Evolutionary conservation across 2,113 vertebrate genomes (phyloP).

Genomic region (Mesoclemmys tuberculata): DNA sequence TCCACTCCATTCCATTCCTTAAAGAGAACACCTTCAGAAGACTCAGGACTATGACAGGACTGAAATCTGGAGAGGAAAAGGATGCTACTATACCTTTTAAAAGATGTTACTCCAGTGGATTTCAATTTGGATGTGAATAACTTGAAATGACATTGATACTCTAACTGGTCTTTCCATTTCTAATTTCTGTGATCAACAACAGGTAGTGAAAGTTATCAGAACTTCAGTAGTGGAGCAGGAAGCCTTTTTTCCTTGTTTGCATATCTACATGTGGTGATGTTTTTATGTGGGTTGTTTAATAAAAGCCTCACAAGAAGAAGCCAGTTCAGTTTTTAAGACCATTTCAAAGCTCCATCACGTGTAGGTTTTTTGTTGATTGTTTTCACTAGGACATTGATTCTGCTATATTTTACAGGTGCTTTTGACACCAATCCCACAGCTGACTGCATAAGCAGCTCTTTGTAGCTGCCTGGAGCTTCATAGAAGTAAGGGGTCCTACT

Average conservation of each 20-base stretch:
- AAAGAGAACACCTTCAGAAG: background rate
- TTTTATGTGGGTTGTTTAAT: background rate
- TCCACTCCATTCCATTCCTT: background rate
- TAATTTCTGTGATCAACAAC: no score
- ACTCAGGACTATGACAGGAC: background rate
- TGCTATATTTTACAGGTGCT: background rate
- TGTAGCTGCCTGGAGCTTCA: background rate
- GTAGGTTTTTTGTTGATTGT: fast-evolving
- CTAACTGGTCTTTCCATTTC: background rate
- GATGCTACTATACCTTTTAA: background rate
- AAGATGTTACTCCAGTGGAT: background rate
- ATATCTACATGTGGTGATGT: fast-evolving
- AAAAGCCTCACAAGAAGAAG: background rate
- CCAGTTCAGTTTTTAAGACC: background rate
- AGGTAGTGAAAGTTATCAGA: no score
- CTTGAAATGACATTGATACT: no score
- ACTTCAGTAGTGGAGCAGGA: no score
- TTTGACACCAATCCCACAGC: fast-evolving
- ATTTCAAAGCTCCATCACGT: background rate
- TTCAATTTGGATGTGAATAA: no score
- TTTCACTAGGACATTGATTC: background rate
- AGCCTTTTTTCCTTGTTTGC: no score
- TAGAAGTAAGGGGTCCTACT: background rate
- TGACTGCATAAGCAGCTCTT: background rate
- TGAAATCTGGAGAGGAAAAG: background rate